Base-by-base conservation (phyloP, 2,888 invertebrate species). In the Nomada hirtipes region DNA sequence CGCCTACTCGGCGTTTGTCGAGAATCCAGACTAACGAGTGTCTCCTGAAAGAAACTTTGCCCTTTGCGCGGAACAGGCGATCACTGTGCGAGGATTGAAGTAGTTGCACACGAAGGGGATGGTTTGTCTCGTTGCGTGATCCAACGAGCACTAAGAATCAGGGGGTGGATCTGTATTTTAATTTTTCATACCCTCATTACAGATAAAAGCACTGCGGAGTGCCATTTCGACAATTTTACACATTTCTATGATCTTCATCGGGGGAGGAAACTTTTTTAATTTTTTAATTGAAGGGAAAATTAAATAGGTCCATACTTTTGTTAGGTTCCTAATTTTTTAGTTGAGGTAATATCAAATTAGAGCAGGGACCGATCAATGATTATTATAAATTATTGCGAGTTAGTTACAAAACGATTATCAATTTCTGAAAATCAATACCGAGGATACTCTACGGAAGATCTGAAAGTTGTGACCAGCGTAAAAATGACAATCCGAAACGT, bases 11-110 rank as follows among this genome's bases (percentile, higher is more conserved):
- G 50, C 61, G 68, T 64, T 74, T 79, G 86, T 79, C 61, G 84
- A 72, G 76, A 74, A 80, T 77, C 61, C 80, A 63, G 60, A 86
- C 75, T 86, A 86, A 86, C 86, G 86, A 86, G 82, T 74, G 64
- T 86, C 79, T 76, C 86, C 75, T 65, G 64, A 79, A 77, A 73
- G 77, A 79, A 82, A 86, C 75, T 86, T 86, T 77, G 77, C 73
- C 79, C 68, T 65, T 65, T 63, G 75, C 64, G 55, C 36, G 59
- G 76, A 85, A 77, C 79, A 60, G 69, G 64, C 68, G 83, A 77
- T 80, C 83, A 71, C 60, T 63, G 65, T 74, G 67, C 73, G 67
- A 67, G 79, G 76, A 86, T 85, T 83, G 79, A 83, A 86, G 83
- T 79, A 80, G 60, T 82, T 75, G 75, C 84, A 61, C 68, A 73